Percentiles rank a stretch among this genome's conserved stretches.
Evolutionary conservation across 1,140 invertebrate species (phyloP).

Genomic region (Hyles euphorbiae): DNA sequence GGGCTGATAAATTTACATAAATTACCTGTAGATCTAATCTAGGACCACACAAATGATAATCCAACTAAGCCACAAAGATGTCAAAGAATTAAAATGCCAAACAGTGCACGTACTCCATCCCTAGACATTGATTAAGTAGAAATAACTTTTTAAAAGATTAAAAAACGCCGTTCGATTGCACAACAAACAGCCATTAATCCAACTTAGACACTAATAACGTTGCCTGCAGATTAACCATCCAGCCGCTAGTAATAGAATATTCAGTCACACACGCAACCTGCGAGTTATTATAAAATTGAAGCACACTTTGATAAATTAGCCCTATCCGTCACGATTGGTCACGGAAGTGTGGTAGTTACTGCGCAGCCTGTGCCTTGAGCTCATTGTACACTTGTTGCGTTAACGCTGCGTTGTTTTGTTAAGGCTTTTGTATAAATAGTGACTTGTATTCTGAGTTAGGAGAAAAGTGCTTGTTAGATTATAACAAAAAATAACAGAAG

Average conservation of each 20-base stretch:
- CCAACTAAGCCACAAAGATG: too few species aligned
- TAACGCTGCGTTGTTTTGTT: background rate
- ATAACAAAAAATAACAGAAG: too few species aligned
- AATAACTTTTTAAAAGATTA: slow-evolving; percentile 13
- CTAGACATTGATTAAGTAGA: slow-evolving; percentile 9
- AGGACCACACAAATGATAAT: too few species aligned
- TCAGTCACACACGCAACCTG: slow-evolving; percentile 65
- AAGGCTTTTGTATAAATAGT: too few species aligned
- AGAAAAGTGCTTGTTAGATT: too few species aligned
- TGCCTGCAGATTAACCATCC: slow-evolving; percentile 57
- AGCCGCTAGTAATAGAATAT: slow-evolving; percentile 64
- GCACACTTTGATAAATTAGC: slow-evolving; percentile 63
- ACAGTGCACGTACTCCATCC: background rate
- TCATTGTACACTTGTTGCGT: slow-evolving; percentile 19
- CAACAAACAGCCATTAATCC: slow-evolving; percentile 68
- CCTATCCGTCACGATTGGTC: slow-evolving; percentile 70
- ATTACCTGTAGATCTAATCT: too few species aligned
- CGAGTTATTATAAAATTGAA: slow-evolving; percentile 69
- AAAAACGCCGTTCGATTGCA: slow-evolving; percentile 38
- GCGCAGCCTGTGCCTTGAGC: slow-evolving; percentile 8
- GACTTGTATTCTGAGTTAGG: too few species aligned
- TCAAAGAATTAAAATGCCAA: slow-evolving; percentile 4
- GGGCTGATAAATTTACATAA: too few species aligned
- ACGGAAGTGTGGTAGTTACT: slow-evolving; percentile 43
- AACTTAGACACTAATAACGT: slow-evolving; percentile 60